These are phyloP conservation scores for Trachurus trachurus DNA, from an alignment of 2,797 vertebrate species.

Conservation along the genomic window DNA sequence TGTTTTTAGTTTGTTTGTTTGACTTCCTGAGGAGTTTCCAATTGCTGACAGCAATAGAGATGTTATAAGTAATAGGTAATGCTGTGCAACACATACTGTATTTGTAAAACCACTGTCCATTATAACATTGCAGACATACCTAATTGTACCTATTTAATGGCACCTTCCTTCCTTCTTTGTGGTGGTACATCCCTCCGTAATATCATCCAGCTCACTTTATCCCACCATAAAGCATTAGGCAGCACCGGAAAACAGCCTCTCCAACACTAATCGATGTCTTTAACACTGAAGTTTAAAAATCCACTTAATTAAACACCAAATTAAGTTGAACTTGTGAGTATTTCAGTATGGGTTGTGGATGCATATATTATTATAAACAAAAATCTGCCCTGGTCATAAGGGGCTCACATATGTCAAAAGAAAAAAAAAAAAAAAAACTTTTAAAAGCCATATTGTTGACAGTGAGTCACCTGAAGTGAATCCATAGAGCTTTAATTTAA, in stretches of 20 bases:
- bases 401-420: too few species aligned
- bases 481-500: slow-evolving; percentile 9
- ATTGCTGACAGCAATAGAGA: not conserved
- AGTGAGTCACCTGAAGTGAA: not conserved
- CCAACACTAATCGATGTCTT: not conserved
- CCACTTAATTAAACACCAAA: not conserved
- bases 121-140: not conserved
- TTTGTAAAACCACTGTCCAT: not conserved
- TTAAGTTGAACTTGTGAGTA: not conserved
- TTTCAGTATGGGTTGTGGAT: not conserved
- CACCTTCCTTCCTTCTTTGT: not conserved
- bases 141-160: not conserved
- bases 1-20: too few species aligned
- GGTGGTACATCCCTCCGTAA: not conserved
- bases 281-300: not conserved
- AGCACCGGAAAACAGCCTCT: not conserved
- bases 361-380: not conserved
- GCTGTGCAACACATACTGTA: not conserved
- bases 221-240: not conserved
- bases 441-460: not conserved
- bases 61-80: too few species aligned
- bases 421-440: too few species aligned
- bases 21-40: too few species aligned
- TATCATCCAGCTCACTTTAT: not conserved
- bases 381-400: not conserved